Evolutionary conservation across 1,140 invertebrate genomes (phyloP).

Genomic region (Popillia japonica): DNA sequence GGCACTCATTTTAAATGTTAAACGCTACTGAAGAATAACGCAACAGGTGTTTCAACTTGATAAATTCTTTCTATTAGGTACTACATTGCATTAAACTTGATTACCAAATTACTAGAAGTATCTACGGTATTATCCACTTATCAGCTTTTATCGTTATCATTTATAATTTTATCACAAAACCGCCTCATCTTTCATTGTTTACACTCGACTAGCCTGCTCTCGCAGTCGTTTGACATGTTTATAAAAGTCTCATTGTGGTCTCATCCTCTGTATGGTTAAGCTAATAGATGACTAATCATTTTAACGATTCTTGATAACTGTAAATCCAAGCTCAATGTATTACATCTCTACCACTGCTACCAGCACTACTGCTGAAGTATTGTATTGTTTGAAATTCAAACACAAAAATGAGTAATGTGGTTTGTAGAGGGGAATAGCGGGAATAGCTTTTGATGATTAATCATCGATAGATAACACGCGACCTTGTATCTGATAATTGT

Average conservation of each 20-base stretch:
- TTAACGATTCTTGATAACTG: neutral
- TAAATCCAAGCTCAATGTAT: neutral
- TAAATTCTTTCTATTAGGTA: neutral
- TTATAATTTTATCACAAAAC: constrained; percentile 20
- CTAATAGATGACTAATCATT: neutral
- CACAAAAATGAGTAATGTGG: neutral
- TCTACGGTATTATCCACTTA: constrained; percentile 13
- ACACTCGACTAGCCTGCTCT: neutral
- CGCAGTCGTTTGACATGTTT: neutral
- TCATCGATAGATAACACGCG: neutral
- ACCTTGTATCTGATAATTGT: neutral
- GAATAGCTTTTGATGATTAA: neutral
- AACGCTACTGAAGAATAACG: constrained; percentile 31
- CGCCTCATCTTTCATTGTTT: constrained; percentile 11
- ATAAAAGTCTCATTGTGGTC: neutral
- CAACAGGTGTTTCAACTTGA: neutral
- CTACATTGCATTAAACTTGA: constrained; percentile 16
- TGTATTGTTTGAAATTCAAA: neutral
- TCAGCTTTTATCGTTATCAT: constrained; percentile 29
- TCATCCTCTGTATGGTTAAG: neutral
- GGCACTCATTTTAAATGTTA: constrained; percentile 47
- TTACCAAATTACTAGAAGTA: constrained; percentile 15
- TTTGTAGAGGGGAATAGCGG: neutral
- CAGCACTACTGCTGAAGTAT: neutral
- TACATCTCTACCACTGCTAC: neutral